These are phyloP conservation scores for Malaclemys terrapin DNA, from an alignment of 2,113 vertebrate genomes.

Conservation along the genomic window DNA sequence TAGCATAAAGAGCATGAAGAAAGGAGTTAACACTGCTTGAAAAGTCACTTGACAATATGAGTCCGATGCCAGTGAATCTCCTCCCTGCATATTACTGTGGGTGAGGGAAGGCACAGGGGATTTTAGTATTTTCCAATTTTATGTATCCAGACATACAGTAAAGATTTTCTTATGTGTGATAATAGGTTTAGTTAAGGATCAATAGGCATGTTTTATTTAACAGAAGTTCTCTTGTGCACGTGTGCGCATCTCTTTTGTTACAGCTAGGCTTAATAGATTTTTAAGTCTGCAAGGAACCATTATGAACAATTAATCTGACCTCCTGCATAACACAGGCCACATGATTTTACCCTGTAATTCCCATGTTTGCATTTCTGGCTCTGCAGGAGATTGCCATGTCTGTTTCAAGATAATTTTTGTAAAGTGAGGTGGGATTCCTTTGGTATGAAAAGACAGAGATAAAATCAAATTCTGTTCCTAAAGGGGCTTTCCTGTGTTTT, in stretches of 20 bases:
- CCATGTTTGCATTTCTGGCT: not conserved
- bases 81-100: not conserved
- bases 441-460: not conserved
- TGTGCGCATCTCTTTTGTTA: not conserved
- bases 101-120: not conserved
- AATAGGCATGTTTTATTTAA: not conserved
- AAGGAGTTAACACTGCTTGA: not conserved
- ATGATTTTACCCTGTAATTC: not conserved
- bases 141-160: not conserved
- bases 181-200: not conserved
- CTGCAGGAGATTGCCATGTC: not conserved
- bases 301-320: not conserved
- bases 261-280: not conserved
- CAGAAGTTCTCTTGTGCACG: not conserved
- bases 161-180: not conserved
- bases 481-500: too few relatives aligned
- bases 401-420: not conserved
- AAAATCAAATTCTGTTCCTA: not conserved
- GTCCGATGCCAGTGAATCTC: not conserved
- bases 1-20: not conserved
- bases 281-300: not conserved
- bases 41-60: not conserved
- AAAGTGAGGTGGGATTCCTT: not conserved
- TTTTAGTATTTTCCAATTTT: not conserved
- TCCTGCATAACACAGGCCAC: not conserved